Evolutionary conservation across 1,140 invertebrate genomes (phyloP), one percentile per base, ranked within the genome.

Genomic region (Mercenaria mercenaria): DNA sequence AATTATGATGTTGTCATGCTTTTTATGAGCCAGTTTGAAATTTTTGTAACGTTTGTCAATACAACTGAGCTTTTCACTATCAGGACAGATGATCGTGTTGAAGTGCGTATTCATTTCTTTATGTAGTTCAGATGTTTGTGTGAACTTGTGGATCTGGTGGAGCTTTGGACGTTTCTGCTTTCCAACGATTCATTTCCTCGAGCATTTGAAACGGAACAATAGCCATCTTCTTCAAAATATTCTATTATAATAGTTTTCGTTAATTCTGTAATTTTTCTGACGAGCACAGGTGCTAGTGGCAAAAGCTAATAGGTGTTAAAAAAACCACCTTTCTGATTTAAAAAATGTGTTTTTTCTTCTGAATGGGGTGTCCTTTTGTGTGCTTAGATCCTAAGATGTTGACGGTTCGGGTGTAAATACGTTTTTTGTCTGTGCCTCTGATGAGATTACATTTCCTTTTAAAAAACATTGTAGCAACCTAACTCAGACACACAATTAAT

Each of bases 261-360:
- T n/a, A n/a, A n/a, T n/a, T n/a, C n/a, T n/a, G n/a, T n/a, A n/a
- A n/a, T 64, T 64, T 64, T 56, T 8, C 15, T 15, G 43, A 47
- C 43, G 43, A 47, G 23, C 26, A 64, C 26, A 26, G 59, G 59
- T 29, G 59, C 26, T 26, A 64, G 29, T 29, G 47, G n/a, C 3
- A 41, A n/a, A 37, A 0, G 29, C 43, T 6, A 52, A 29, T 11
- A 79, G 18, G 13, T 41, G 47, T 50, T 52, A 26, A 79, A 79
- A 79, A 18, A 41, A n/a, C n/a, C 76, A 15, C 37, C 37, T 74
- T 79, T 41, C 11, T 79, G 76, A 32, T 79, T 79, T 43, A 79
- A 29, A 11, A 52, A 20, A 1, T 50, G 50, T 29, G 13, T 74
- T 47, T 79, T 79, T 26, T 79, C 52, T 26, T 79, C n/a, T n/a